Percentiles rank a stretch among this genome's conserved stretches.
Conservation (phyloP, 2,797 vertebrate genomes). For the Podarcis siculus region DNA sequence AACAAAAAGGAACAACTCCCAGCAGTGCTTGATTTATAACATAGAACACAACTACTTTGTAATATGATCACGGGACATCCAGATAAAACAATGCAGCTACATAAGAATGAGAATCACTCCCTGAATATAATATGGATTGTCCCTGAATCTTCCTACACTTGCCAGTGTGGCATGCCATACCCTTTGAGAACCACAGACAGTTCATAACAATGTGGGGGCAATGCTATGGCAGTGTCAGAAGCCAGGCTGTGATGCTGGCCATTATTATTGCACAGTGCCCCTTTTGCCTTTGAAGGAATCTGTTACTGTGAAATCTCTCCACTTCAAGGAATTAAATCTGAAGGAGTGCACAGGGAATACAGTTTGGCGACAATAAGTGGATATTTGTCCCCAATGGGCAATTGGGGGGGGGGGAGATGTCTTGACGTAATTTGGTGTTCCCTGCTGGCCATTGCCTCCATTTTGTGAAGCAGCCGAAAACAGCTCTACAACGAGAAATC, state of each 20-base stretch:
- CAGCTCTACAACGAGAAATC: conserved; percentile 29
- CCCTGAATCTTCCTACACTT: no score
- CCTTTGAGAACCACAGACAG: no score
- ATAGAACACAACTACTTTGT: no score
- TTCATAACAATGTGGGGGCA: no score
- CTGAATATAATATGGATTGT: no score
- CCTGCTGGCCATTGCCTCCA: neutral
- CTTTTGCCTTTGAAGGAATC: neutral
- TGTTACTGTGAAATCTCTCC: neutral
- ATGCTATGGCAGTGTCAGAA: no score
- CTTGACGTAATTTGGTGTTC: neutral
- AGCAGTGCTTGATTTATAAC: no score
- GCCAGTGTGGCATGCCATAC: no score
- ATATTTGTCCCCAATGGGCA: neutral
- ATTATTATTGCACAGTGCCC: neutral
- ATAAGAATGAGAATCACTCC: no score
- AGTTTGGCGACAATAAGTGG: neutral
- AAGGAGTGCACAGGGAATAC: neutral
- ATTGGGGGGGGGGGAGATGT: neutral
- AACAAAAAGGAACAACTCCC: no score
- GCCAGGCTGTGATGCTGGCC: neutral
- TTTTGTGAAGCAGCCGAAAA: conserved; percentile 33
- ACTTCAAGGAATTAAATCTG: neutral
- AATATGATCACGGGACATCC: no score
- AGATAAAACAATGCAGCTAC: no score